Evolutionary conservation across 2,888 invertebrate genomes (phyloP), one percentile per base, ranked within the genome.

Genomic region (Nomada flava): DNA sequence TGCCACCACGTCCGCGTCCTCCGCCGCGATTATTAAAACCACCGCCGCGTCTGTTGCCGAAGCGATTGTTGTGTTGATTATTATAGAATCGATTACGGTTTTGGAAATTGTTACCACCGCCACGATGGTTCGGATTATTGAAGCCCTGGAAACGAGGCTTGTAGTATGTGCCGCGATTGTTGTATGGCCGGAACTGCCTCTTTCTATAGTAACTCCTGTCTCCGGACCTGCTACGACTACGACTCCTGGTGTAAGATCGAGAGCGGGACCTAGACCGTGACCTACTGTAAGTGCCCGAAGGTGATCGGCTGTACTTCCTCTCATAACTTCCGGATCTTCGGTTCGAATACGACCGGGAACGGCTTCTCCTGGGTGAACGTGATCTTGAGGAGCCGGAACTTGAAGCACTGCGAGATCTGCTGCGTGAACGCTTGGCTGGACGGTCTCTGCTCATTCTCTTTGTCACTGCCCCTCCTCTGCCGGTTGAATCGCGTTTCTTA

Each of bases 141-240:
- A 95, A 96, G 26, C 95, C 95, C 92, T 96, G 96, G 95, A 97
- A 97, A 83, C 97, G 95, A 0, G 97, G 97, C 88, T 97, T 96
- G 94, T 97, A 97, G 94, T 97, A 97, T 0, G 97, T 97, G 84
- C 97, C 97, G 74, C 97, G 95, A 91, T 96, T 96, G 92, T 95
- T 95, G 89, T 95, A 96, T 1, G 92, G 92, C 2, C 93, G 87
- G 83, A 92, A 93, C 65, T 93, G 92, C 23, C 93, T 90, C 76
- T 93, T 93, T 0, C 94, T 88, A 60, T 93, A 92, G 70, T 92
- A 92, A 15, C 94, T 93, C 0, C 94, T 90, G 70, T 94, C 94
- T 18, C 93, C 93, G 0, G 94, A 94, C 84, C 95, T 95, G 87
- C 95, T 95, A 67, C 94, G 93, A 70, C 94, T 93, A 0, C 92